phyloP scores from a whole-genome alignment of 2,113 vertebrate species.

The Rousettus leschenaultii region DNA sequence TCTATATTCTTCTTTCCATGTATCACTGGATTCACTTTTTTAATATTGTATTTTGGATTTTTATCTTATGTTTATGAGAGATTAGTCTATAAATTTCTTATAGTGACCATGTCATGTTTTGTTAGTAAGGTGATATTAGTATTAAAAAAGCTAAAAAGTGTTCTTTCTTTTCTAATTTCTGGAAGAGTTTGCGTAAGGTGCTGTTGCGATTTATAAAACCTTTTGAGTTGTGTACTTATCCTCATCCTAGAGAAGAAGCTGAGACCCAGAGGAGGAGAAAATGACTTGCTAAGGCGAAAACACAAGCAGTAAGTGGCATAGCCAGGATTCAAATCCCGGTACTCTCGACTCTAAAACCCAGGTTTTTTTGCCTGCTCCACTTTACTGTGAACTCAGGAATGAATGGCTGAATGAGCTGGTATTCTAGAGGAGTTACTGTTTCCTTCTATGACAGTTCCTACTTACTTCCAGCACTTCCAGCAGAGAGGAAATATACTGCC shows the following conservation, averaged over 20 bases:
- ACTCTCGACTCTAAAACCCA: not conserved
- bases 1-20: not conserved
- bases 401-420: not conserved
- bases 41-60: constrained; percentile 31
- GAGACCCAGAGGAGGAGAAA: not conserved
- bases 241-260: not conserved
- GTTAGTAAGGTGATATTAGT: not conserved
- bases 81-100: not conserved
- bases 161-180: not conserved
- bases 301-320: not conserved
- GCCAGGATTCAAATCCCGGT: not conserved
- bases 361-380: not conserved
- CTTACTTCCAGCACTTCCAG: not conserved
- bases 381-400: not conserved
- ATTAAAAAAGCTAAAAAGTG: not conserved
- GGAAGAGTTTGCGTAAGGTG: not conserved
- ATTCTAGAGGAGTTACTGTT: not conserved
- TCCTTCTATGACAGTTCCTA: not conserved
- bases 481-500: not conserved
- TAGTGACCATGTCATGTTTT: not conserved
- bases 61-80: constrained; percentile 3
- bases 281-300: not conserved
- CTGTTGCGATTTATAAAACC: not conserved
- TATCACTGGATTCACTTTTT: not conserved
- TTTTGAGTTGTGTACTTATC: not conserved